Percentiles rank a stretch among this genome's conserved stretches.
These are phyloP conservation scores for Cheumatopsyche charites DNA, from an alignment of 1,140 invertebrate genomes.

Conservation along the genomic window DNA sequence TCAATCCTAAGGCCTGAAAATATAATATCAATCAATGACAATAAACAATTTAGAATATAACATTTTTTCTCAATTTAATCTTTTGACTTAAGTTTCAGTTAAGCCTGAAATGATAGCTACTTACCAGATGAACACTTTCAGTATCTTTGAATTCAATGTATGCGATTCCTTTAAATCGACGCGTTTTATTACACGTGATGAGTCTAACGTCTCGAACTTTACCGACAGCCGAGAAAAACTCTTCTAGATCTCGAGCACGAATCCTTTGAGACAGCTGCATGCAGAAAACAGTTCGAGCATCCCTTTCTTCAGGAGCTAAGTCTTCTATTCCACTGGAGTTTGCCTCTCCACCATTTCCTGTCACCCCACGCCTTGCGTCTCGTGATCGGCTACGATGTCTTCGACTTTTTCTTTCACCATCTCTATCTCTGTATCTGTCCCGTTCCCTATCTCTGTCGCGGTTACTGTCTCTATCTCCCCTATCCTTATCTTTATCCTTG, in stretches of 20 bases:
- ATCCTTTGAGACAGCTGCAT: constrained; percentile 96
- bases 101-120: constrained; percentile 48
- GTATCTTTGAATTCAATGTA: constrained; percentile 99
- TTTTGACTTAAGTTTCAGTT: no score
- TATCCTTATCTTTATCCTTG: constrained; percentile 51
- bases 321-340: constrained; percentile 64
- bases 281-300: constrained; percentile 97
- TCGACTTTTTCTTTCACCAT: constrained; percentile 51
- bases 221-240: constrained; percentile 98
- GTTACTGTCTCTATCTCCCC: constrained; percentile 49
- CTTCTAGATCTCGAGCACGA: constrained; percentile 94
- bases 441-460: constrained; percentile 50
- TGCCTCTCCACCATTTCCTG: constrained; percentile 49
- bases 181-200: constrained; percentile 99
- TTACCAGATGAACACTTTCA: constrained; percentile 93
- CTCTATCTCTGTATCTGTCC: constrained; percentile 53
- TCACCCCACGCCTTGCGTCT: constrained; percentile 52
- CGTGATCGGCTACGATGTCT: constrained; percentile 55
- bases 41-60: neutral
- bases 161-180: constrained; percentile 98
- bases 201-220: constrained; percentile 98
- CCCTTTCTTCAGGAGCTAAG: constrained; percentile 95
- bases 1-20: constrained; percentile 93
- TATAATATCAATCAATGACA: no score
- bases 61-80: no score